Conservation (phyloP, 2,797 vertebrate genomes). For the Lerista edwardsae region DNA sequence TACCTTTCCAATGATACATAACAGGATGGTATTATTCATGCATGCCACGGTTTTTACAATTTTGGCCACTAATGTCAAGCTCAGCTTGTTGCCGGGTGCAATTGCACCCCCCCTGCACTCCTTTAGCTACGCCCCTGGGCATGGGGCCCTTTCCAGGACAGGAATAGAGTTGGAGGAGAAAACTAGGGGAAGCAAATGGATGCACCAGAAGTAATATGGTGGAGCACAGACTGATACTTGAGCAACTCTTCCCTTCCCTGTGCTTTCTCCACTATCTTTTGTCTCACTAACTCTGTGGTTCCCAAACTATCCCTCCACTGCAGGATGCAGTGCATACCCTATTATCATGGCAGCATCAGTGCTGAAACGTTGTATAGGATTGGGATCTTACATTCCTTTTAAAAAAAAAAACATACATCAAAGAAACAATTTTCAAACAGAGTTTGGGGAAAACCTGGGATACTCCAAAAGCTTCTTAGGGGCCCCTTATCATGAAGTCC, state of each 20-base stretch:
- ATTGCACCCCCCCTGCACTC: too few species aligned
- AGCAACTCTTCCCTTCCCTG: not conserved
- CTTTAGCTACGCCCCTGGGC: too few species aligned
- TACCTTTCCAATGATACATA: too few species aligned
- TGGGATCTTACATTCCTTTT: not conserved
- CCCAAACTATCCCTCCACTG: not conserved
- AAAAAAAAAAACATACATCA: not conserved
- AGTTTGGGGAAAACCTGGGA: not conserved
- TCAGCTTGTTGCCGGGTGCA: too few species aligned
- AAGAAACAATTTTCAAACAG: not conserved
- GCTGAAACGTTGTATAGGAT: too few species aligned
- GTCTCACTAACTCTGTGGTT: not conserved
- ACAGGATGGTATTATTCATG: too few species aligned
- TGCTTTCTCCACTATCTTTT: not conserved
- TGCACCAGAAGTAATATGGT: not conserved
- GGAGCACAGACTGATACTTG: not conserved
- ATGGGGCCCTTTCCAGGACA: too few species aligned
- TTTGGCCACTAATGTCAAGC: too few species aligned
- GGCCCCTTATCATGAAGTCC: not conserved
- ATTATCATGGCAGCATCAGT: too few species aligned
- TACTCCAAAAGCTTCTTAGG: not conserved
- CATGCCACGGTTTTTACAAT: too few species aligned
- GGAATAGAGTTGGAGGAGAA: too few species aligned
- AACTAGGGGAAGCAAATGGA: not conserved
- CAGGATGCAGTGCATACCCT: too few species aligned